Base-by-base conservation (phyloP, 2,797 vertebrate genomes). In the Sorex maritimensis region DNA sequence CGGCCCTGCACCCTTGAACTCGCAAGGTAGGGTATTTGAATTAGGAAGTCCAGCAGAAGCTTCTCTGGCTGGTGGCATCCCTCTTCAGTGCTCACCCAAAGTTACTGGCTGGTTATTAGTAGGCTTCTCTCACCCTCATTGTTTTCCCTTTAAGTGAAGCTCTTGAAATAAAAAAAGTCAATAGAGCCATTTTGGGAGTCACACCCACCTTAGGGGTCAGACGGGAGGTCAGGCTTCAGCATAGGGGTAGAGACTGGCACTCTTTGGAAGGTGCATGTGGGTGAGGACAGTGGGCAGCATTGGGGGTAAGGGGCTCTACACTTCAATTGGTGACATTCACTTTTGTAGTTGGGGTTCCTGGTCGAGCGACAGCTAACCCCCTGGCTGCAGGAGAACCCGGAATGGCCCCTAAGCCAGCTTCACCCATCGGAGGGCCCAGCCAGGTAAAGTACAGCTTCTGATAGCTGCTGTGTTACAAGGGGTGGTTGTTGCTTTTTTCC, bases 21-120 rank as follows among this genome's bases (percentile, higher is more conserved):
- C 98, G 10, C 99, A 98, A 99, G 99, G 99, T 99, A 96, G 49
- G 63, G 92, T 95, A 65, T 78, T 74, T 38, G 13, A 46, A 63
- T 44, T 28, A 24, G 74, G 13, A 34, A 19, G 69, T 14, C 6
- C 7, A 19, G 63, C 38, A 17, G 73, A 44, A 63, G 24, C 68
- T n/a, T 49, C 63, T 52, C 2, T 13, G 24, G 34, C 65, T 58
- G 69, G 28, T 26, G 28, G 21, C 81, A 46, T 75, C 19, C 58
- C 13, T 14, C n/a, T 34, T n/a, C 30, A 23, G 28, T 34, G 30
- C n/a, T 71, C 12, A 68, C 14, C 34, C 65, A 26, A 21, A 14
- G 24, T 26, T 67, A 67, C 26, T 67, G 65, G 8, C 28, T 67
- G 65, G 26, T 28, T 67, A 12, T 67, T 61, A 61, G 58, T 17